Conservation (phyloP, 2,113 vertebrate species). For the Sapayoa aenigma region DNA sequence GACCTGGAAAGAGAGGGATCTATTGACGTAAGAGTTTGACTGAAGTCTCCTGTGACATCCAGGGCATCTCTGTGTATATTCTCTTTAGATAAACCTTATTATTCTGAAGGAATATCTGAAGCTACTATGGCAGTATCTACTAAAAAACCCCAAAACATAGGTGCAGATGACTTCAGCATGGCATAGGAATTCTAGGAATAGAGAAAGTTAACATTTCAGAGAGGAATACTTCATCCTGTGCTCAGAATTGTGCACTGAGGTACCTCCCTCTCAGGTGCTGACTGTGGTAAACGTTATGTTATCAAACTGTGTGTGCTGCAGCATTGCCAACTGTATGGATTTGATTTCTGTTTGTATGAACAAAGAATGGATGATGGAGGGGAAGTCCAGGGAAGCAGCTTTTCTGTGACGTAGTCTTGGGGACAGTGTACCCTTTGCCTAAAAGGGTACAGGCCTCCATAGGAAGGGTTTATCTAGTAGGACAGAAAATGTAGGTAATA, state of each 20-base stretch:
- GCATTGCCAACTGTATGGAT: not conserved
- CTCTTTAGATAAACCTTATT: not conserved
- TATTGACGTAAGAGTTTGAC: not conserved
- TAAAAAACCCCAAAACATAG: not conserved
- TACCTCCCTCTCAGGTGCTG: not conserved
- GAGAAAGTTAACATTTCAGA: not conserved
- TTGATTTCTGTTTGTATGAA: not conserved
- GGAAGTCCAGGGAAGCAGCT: not conserved
- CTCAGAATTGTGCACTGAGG: not conserved
- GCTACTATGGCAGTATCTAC: not conserved
- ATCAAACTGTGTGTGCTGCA: not conserved
- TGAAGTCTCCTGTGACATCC: not conserved
- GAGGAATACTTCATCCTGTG: not conserved
- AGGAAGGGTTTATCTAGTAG: not conserved
- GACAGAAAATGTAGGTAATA: not conserved
- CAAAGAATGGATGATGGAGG: not conserved
- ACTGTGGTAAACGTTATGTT: not conserved
- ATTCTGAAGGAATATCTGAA: not conserved
- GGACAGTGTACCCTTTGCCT: not conserved
- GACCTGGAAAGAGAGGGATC: not conserved
- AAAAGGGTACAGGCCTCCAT: not conserved
- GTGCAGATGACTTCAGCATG: not conserved
- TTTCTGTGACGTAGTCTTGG: not conserved
- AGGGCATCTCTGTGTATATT: not conserved
- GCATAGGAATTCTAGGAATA: not conserved